These are phyloP conservation scores for Eupristina koningsbergeri DNA, from an alignment of 1,140 invertebrate genomes.

Conservation along the genomic window DNA sequence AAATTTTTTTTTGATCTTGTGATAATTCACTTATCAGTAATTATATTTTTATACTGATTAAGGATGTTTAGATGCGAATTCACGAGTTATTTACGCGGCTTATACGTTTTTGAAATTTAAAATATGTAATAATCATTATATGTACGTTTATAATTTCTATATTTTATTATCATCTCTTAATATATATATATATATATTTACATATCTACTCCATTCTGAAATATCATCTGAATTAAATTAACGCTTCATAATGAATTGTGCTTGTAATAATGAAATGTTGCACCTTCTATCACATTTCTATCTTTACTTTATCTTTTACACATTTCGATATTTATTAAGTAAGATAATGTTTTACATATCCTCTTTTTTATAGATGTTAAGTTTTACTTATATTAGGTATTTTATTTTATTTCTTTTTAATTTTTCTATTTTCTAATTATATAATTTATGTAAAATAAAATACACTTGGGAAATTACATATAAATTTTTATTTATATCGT, in stretches of 20 bases:
- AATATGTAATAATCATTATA: slow-evolving; percentile 23
- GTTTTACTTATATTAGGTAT: no score
- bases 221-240: slow-evolving; percentile 29
- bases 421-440: no score
- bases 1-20: no score
- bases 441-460: no score
- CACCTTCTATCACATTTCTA: slow-evolving; percentile 18
- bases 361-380: background rate
- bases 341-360: slow-evolving; percentile 21
- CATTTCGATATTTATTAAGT: background rate
- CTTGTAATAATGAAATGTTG: background rate
- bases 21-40: no score
- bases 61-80: background rate
- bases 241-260: slow-evolving; percentile 58
- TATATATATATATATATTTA: background rate
- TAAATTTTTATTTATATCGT: no score
- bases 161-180: slow-evolving; percentile 4
- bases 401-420: no score
- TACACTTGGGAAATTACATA: no score
- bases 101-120: slow-evolving; percentile 6
- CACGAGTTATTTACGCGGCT: slow-evolving; percentile 27
- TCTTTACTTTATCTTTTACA: slow-evolving; percentile 11
- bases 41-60: slow-evolving; percentile 40
- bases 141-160: background rate
- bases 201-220: background rate